Conservation (phyloP, 1,140 invertebrate species). For the Bombus haemorrhoidalis region DNA sequence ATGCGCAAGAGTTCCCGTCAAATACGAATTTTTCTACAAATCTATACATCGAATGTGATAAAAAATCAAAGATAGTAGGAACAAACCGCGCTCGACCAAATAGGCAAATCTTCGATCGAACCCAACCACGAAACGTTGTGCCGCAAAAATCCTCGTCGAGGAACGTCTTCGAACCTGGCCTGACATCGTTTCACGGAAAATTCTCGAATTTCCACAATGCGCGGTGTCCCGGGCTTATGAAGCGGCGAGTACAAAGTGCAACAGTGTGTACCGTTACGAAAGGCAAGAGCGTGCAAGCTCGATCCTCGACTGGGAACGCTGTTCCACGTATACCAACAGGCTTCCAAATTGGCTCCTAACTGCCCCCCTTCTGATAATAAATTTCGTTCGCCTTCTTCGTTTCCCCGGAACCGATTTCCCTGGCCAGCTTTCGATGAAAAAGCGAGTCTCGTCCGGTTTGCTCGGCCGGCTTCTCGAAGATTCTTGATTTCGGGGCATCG, state of each 20-base stretch:
- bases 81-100: not conserved
- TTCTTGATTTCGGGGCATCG: constrained; percentile 80
- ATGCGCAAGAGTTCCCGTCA: too few species aligned
- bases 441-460: constrained; percentile 71
- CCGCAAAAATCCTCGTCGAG: not conserved
- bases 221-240: not conserved
- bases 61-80: too few species aligned
- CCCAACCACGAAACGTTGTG: not conserved
- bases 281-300: constrained; percentile 17
- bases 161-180: not conserved
- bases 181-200: not conserved
- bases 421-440: constrained; percentile 74
- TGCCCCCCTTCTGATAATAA: not conserved
- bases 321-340: not conserved
- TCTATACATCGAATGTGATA: too few species aligned
- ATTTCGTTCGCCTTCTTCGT: not conserved
- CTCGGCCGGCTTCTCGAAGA: constrained; percentile 67
- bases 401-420: constrained; percentile 51
- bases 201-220: not conserved
- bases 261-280: constrained; percentile 36
- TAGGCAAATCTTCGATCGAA: not conserved
- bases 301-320: not conserved
- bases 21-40: too few species aligned
- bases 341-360: not conserved
- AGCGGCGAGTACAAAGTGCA: constrained; percentile 18